Evolutionary conservation across 2,113 vertebrate genomes (phyloP), one percentile per base, ranked within the genome.

Genomic region (Leuciscus idus): DNA sequence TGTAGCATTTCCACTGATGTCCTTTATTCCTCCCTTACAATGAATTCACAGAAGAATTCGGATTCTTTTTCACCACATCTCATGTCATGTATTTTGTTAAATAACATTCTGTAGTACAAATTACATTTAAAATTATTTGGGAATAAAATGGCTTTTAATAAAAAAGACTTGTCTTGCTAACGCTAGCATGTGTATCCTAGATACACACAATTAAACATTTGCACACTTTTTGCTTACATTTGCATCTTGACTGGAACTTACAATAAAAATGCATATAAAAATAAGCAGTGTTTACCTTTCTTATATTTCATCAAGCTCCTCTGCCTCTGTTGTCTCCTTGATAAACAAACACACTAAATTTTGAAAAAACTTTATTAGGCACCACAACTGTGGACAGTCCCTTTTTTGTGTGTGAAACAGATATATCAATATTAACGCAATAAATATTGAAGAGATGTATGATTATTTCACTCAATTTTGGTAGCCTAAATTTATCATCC

Each of bases 301-400:
- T 6, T 9, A 28, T 13, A 73, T 73, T 73, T 73, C 10, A 73
- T 73, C 21, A 70, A 36, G 66, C 70, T 46, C 10, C 36, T 12
- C 70, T 46, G 36, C 30, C 30, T n/a, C 33, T 43, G 36, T n/a
- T 73, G 36, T 73, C 70, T 46, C 36, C 9, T 73, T 73, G 70
- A 36, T 73, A 43, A 43, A 72, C 68, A 43, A 72, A 73, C 36
- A 11, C 17, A 12, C 19, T n/a, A 72, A 2, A 10, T 46, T 73
- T 73, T 73, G 36, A 46, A 73, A 70, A 73, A 73, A 73, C 70
- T 13, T 73, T 73, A 73, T 73, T 73, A 73, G 70, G 11, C 11
- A 2, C 9, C 11, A 5, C 21, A 73, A 46, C 39, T 43, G 21
- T 73, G 70, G 33, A 73, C 23, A 73, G 9, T 46, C 11, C 70